These are phyloP conservation scores for Panonychus citri DNA, from an alignment of 1,140 invertebrate species.

Conservation along the genomic window DNA sequence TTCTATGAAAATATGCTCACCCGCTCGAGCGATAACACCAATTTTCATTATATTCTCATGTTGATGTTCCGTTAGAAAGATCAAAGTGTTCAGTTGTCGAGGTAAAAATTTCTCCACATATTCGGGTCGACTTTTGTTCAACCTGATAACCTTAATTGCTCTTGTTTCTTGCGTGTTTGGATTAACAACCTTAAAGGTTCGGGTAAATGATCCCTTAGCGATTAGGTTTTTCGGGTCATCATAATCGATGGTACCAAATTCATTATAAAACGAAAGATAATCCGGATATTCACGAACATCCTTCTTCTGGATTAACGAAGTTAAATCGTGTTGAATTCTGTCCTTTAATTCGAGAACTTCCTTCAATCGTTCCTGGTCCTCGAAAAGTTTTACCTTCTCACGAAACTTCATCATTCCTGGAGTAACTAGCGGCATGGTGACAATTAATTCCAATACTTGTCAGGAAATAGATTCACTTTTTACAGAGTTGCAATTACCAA, in stretches of 20 bases:
- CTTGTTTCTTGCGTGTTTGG: neutral
- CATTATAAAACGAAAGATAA: neutral
- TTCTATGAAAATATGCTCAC: neutral
- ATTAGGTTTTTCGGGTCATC: neutral
- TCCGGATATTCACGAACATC: neutral
- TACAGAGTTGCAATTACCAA: no score
- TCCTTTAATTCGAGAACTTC: neutral
- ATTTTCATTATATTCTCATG: neutral
- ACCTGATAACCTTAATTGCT: neutral
- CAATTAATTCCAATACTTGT: no score
- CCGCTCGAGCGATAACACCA: neutral
- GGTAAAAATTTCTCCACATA: neutral
- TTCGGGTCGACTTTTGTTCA: neutral
- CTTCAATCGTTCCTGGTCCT: neutral
- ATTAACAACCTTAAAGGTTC: neutral
- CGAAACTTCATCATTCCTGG: neutral
- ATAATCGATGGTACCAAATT: neutral
- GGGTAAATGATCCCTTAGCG: neutral
- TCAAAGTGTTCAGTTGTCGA: neutral
- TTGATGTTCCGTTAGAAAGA: neutral
- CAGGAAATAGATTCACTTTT: no score
- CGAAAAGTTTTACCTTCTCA: neutral
- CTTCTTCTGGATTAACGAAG: neutral
- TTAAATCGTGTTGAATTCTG: neutral
- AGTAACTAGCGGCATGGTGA: neutral